phyloP scores from a whole-genome alignment of 2,888 invertebrate genomes.

The Maniola hyperantus region DNA sequence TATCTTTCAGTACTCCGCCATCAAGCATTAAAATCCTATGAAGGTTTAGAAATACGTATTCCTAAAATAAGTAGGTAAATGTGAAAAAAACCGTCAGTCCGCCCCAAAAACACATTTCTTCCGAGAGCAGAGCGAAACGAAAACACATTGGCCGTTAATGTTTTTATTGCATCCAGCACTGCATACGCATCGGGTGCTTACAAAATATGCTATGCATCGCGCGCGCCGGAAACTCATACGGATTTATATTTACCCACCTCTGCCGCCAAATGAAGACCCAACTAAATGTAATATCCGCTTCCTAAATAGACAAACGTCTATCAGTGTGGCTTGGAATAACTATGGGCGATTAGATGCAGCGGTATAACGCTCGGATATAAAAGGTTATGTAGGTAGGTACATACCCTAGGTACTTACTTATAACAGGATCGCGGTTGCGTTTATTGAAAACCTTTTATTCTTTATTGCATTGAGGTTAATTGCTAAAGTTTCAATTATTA shows the following conservation, averaged over 20 bases:
- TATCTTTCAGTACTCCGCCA: background rate
- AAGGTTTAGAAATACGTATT: background rate
- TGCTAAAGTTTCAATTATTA: background rate
- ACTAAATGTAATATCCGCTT: constrained; percentile 82
- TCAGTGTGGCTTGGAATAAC: constrained; percentile 78
- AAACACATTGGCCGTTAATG: constrained; percentile 70
- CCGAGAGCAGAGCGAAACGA: constrained; percentile 54
- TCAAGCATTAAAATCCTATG: background rate
- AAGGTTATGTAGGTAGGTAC: constrained; percentile 25
- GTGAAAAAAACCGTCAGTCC: constrained; percentile 31
- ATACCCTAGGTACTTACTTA: background rate
- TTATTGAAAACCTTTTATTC: constrained; percentile 32
- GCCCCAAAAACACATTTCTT: constrained; percentile 68
- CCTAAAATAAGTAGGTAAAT: constrained; percentile 14
- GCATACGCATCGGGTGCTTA: constrained; percentile 70
- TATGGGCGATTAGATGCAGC: constrained; percentile 74
- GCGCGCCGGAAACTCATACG: constrained; percentile 74
- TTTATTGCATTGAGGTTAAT: constrained; percentile 19
- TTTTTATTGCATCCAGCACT: constrained; percentile 68
- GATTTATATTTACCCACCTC: constrained; percentile 77
- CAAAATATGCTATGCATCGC: constrained; percentile 78
- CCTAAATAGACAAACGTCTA: constrained; percentile 82
- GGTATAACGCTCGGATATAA: constrained; percentile 40
- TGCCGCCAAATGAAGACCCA: constrained; percentile 79
- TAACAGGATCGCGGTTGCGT: constrained; percentile 25